Base-by-base conservation (phyloP, 2,113 vertebrate species). In the Dicrurus megarhynchus region DNA sequence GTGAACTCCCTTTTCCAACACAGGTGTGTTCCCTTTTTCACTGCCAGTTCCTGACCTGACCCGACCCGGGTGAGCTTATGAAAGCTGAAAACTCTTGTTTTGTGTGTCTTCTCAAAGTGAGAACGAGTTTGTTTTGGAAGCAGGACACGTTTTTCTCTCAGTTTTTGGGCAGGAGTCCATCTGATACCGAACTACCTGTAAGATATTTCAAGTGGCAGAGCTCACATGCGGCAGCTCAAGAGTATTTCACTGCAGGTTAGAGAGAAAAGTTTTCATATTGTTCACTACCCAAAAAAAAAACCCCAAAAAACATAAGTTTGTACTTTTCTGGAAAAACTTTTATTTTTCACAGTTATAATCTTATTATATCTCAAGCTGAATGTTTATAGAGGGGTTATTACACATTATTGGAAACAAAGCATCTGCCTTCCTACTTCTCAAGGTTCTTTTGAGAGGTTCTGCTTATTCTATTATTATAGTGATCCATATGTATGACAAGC, bases 41-140 rank as follows among this genome's bases (percentile, higher is more conserved):
- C 6, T 69, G n/a, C 28, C 70, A 37, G 19, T 4, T 69, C 50
- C 35, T 86, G 53, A 63, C 52, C 68, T 63, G 33, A 65, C 16
- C 30, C 1, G 33, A 65, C 16, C 30, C 1, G 0, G 28, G 3
- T 7, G 69, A 60, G 44, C 4, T 73, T 39, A 5, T 2, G 3
- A 70, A 69, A 86, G 13, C 7, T 50, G n/a, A 69, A 79, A 91
- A 56, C 4, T 50, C 39, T 60, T 27, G 32, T 80, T 90, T 69
- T 61, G 16, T 83, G 23, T 4, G 13, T 23, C 74, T 82, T 60
- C 23, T 44, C 32, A 5, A 49, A 65, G 42, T 3, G 16, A 57
- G 28, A 68, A 76, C 0, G 8, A 23, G 16, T 88, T 93, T 85
- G 15, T 77, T n/a, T 81, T 92, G 76, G 78, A 86, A 85, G 10